Percentiles rank a stretch among this genome's conserved stretches.
phyloP scores from a whole-genome alignment of 2,113 vertebrate genomes.

The Cyanoramphus novaezelandiae region DNA sequence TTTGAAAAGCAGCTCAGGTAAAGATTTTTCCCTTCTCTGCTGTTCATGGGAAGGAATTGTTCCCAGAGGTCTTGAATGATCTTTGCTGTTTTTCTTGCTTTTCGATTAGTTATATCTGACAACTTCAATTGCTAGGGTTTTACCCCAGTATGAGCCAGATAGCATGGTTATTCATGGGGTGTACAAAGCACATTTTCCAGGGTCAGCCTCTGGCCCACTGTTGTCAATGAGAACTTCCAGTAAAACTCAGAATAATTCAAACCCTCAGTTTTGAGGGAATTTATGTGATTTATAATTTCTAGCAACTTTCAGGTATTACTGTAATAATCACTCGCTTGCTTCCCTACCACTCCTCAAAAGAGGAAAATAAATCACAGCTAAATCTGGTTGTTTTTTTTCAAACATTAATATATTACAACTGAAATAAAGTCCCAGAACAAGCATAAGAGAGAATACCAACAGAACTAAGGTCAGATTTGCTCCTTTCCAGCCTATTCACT shows the following conservation, averaged over 20 bases:
- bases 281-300: constrained; percentile 5
- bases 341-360: neutral
- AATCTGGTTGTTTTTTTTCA: neutral
- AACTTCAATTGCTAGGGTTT: neutral
- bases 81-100: constrained; percentile 23
- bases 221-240: neutral
- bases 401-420: neutral
- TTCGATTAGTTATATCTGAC: neutral
- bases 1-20: neutral
- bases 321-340: neutral
- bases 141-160: neutral
- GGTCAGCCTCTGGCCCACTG: neutral
- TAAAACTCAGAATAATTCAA: neutral
- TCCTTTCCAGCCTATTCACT: neutral
- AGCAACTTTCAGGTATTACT: neutral
- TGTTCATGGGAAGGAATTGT: neutral
- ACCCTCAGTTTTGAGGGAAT: neutral
- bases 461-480: neutral
- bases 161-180: neutral
- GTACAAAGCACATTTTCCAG: neutral
- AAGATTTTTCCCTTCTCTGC: neutral
- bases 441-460: neutral
- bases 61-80: constrained; percentile 13
- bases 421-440: neutral
- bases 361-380: neutral